A percentile compares a stretch with the other conserved stretches of the same genome.
Conservation (phyloP, 2,113 vertebrate species). For the Laterallus jamaicensis region DNA sequence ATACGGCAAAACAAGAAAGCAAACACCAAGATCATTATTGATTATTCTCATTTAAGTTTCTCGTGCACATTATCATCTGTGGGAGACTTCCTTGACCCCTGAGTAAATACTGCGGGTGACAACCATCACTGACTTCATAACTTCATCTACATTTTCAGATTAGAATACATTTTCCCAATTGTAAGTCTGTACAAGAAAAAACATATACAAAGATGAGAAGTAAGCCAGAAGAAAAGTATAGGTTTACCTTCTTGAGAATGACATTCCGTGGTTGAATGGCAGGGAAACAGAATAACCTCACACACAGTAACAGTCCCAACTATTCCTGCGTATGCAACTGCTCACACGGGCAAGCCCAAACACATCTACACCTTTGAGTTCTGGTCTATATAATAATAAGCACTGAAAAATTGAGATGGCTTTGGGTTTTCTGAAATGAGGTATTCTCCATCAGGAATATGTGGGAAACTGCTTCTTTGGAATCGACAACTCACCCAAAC, state of each 20-base stretch:
- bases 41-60: neutral
- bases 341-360: neutral
- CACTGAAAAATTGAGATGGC: neutral
- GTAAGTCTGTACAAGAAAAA: neutral
- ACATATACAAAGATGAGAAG: neutral
- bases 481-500: neutral
- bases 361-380: neutral
- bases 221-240: neutral
- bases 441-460: neutral
- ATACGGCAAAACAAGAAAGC: neutral
- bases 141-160: conserved; percentile 1
- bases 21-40: neutral
- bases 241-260: neutral
- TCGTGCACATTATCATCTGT: neutral
- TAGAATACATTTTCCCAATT: neutral
- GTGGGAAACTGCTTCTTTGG: neutral
- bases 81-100: neutral
- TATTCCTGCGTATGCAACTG: neutral
- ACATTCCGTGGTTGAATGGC: neutral
- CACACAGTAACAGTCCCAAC: neutral
- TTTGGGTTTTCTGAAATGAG: neutral
- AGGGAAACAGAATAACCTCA: neutral
- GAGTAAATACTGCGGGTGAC: neutral
- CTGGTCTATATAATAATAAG: neutral
- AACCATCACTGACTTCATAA: neutral